A percentile compares a stretch with the other conserved stretches of the same genome.
phyloP scores from a whole-genome alignment of 2,113 vertebrate genomes.

The Mobula birostris region DNA sequence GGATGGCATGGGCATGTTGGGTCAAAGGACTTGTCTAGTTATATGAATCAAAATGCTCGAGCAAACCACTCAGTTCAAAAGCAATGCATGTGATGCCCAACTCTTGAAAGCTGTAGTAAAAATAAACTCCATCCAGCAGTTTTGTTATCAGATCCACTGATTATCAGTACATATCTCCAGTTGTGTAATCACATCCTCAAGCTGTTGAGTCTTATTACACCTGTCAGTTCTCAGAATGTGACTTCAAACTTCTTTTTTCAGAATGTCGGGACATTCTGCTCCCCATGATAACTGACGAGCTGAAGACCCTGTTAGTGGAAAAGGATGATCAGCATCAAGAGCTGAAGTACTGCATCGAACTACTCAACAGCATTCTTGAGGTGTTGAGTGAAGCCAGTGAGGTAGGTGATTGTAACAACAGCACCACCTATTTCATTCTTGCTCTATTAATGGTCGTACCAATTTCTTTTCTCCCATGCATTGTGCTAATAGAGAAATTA shows the following conservation, averaged over 20 bases:
- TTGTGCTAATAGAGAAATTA: not conserved
- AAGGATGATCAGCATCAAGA: conserved; percentile 60
- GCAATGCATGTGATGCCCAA: too few species aligned
- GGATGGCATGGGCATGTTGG: too few species aligned
- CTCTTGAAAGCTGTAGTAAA: too few species aligned
- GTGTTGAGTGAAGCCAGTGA: conserved; percentile 77
- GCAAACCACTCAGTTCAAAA: too few species aligned
- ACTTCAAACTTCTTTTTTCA: conserved; percentile 46
- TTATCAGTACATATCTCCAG: not conserved
- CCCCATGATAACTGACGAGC: conserved; percentile 86
- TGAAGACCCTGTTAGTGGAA: conserved; percentile 74
- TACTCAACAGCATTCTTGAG: conserved; percentile 88
- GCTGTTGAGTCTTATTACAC: too few species aligned
- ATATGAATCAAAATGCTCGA: too few species aligned
- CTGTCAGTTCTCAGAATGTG: not conserved
- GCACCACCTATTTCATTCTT: too few species aligned
- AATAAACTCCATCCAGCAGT: too few species aligned
- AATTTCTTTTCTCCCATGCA: not conserved
- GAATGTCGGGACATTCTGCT: conserved; percentile 90
- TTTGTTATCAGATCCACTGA: not conserved
- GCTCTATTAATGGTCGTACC: not conserved
- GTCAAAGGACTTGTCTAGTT: too few species aligned
- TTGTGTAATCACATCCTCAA: not conserved
- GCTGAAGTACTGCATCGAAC: conserved; percentile 74
- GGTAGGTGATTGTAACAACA: conserved; percentile 61